A percentile compares a stretch with the other conserved stretches of the same genome.
phyloP scores from a whole-genome alignment of 2,113 vertebrate genomes.

The Pholis gunnellus region DNA sequence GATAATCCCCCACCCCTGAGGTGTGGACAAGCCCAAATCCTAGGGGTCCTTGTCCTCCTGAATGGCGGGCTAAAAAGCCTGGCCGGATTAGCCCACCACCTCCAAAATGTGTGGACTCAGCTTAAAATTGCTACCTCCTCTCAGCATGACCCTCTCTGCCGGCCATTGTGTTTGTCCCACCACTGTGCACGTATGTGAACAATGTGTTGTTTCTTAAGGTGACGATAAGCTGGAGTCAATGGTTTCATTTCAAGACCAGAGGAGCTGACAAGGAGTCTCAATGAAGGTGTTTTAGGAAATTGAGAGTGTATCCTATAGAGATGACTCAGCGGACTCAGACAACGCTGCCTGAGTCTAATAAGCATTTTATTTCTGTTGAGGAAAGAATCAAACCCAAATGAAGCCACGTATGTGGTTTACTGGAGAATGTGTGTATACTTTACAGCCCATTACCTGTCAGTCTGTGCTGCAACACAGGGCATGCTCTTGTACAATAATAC shows the following conservation, averaged over 20 bases:
- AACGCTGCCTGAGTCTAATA: neutral
- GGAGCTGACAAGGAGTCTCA: conserved; percentile 25
- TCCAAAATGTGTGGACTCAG: conserved; percentile 85
- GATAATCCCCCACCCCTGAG: conserved; percentile 84
- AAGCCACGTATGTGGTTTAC: neutral
- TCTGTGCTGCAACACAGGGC: neutral
- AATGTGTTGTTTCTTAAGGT: conserved; percentile 76
- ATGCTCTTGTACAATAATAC: neutral
- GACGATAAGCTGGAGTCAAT: conserved; percentile 71
- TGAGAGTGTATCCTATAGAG: conserved; percentile 14
- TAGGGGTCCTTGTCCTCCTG: conserved; percentile 79
- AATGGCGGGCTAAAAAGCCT: conserved; percentile 82
- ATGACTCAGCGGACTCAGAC: neutral
- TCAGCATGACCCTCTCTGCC: conserved; percentile 61
- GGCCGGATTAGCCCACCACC: conserved; percentile 78
- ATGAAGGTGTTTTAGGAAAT: conserved; percentile 55
- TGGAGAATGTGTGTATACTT: neutral
- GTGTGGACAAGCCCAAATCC: conserved; percentile 83
- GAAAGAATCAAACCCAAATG: neutral
- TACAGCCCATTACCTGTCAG: neutral
- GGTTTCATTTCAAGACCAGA: conserved; percentile 65
- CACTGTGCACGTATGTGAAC: conserved; percentile 68
- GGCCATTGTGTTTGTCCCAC: conserved; percentile 69
- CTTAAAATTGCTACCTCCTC: conserved; percentile 78
- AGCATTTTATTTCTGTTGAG: neutral